Percentiles rank a stretch among this genome's conserved stretches.
These are phyloP conservation scores for Arge pagana DNA, from an alignment of 2,888 invertebrate species.

Conservation along the genomic window DNA sequence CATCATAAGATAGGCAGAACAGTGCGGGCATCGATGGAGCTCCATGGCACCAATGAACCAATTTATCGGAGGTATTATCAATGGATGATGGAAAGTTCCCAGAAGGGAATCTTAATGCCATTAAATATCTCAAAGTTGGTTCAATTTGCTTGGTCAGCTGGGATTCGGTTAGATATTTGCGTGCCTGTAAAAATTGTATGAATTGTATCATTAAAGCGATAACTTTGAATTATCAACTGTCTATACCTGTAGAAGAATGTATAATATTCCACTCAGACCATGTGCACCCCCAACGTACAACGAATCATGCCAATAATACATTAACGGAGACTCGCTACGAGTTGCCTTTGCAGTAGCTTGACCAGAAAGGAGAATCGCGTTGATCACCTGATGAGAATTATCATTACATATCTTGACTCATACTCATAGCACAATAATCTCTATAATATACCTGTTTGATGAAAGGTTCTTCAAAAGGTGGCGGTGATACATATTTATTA, in stretches of 20 bases:
- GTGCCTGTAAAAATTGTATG: constrained; percentile 57
- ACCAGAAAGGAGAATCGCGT: constrained; percentile 68
- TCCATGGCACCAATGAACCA: constrained; percentile 96
- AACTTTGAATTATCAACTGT: not conserved
- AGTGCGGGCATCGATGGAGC: constrained; percentile 83
- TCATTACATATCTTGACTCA: constrained; percentile 7
- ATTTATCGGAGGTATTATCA: constrained; percentile 70
- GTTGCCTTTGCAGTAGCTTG: constrained; percentile 63
- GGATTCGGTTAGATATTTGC: constrained; percentile 61
- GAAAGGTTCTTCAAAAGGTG: constrained; percentile 64
- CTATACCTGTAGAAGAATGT: constrained; percentile 77
- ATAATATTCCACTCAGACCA: constrained; percentile 84
- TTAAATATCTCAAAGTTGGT: constrained; percentile 70
- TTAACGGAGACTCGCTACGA: constrained; percentile 68
- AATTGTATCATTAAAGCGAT: not conserved
- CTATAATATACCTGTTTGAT: constrained; percentile 39
- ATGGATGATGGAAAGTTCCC: constrained; percentile 81
- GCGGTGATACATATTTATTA: constrained; percentile 67
- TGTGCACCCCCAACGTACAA: constrained; percentile 90
- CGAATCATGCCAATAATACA: constrained; percentile 87
- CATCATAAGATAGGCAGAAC: constrained; percentile 71
- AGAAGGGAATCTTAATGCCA: constrained; percentile 63
- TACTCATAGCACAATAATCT: too few species aligned
- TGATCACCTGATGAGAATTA: constrained; percentile 63
- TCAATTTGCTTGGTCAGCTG: constrained; percentile 66